Conservation (phyloP, 2,113 vertebrate genomes). For the Thermophis baileyi region DNA sequence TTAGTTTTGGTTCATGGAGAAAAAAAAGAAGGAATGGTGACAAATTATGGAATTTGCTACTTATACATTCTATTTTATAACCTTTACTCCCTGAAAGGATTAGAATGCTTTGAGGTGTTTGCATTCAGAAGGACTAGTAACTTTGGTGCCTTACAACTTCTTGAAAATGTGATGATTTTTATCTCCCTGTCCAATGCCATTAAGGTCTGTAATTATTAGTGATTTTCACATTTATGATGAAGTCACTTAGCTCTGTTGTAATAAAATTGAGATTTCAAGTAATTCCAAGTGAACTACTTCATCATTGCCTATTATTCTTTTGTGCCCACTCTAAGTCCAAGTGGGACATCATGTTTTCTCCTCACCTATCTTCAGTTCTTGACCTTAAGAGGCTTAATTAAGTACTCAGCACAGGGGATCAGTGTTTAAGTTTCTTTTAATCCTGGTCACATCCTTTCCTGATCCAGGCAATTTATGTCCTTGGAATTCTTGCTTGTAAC, state of each 20-base stretch:
- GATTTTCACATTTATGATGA: background rate
- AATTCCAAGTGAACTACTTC: background rate
- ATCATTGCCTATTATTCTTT: background rate
- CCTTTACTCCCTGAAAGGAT: background rate
- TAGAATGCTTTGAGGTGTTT: background rate
- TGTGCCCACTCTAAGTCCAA: background rate
- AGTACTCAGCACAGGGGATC: constrained; percentile 25
- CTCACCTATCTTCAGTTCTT: constrained; percentile 7
- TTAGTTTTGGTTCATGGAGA: background rate
- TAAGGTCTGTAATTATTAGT: background rate
- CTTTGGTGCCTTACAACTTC: background rate
- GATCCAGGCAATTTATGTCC: background rate
- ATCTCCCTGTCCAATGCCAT: background rate
- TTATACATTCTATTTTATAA: background rate
- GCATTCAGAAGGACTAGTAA: background rate
- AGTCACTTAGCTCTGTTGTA: background rate
- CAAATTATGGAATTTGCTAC: background rate
- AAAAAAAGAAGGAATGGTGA: background rate
- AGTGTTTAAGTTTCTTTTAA: constrained; percentile 10
- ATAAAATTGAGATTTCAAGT: too few species aligned
- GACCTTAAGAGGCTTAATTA: constrained; percentile 42
- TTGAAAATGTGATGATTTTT: background rate
- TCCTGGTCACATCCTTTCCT: background rate
- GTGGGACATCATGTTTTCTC: constrained; percentile 1
- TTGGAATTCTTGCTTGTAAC: background rate